These are phyloP conservation scores for Amphibalanus amphitrite DNA, from an alignment of 1,140 invertebrate genomes.

Conservation along the genomic window DNA sequence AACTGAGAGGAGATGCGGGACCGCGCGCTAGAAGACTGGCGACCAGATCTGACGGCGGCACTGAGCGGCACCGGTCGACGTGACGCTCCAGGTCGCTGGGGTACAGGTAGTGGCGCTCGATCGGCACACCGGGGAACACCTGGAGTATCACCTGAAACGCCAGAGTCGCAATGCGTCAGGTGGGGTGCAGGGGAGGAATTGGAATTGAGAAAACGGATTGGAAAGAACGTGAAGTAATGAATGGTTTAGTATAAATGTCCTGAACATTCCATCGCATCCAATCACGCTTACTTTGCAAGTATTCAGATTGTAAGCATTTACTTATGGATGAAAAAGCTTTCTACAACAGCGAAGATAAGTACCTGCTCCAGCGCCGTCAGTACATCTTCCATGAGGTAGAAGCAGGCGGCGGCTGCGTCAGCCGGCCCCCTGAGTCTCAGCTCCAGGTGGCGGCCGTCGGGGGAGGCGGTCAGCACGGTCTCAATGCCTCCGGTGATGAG, in stretches of 20 bases:
- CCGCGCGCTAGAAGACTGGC: constrained; percentile 33
- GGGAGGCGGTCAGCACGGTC: constrained; percentile 48
- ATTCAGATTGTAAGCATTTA: too few species aligned
- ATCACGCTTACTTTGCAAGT: too few species aligned
- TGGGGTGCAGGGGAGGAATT: not conserved
- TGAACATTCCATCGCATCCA: too few species aligned
- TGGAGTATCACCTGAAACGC: constrained; percentile 33
- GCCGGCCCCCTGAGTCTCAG: constrained; percentile 52
- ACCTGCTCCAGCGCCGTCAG: constrained; percentile 47
- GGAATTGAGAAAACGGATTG: too few species aligned
- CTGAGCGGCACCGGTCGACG: constrained; percentile 35
- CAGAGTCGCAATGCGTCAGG: not conserved
- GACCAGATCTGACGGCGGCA: constrained; percentile 41
- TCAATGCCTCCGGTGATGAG: constrained; percentile 51
- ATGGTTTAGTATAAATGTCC: too few species aligned
- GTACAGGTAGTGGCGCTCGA: constrained; percentile 47
- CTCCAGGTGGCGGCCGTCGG: constrained; percentile 46
- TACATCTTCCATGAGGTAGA: constrained; percentile 58
- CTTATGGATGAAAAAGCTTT: too few species aligned
- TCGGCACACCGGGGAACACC: constrained; percentile 45
- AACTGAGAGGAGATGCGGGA: constrained; percentile 29
- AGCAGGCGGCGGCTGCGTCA: constrained; percentile 37
- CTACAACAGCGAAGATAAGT: too few species aligned
- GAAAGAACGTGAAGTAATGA: too few species aligned
- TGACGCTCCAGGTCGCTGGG: constrained; percentile 38